These are phyloP conservation scores for Spea hammondii DNA, from an alignment of 2,797 vertebrate genomes.

Conservation along the genomic window DNA sequence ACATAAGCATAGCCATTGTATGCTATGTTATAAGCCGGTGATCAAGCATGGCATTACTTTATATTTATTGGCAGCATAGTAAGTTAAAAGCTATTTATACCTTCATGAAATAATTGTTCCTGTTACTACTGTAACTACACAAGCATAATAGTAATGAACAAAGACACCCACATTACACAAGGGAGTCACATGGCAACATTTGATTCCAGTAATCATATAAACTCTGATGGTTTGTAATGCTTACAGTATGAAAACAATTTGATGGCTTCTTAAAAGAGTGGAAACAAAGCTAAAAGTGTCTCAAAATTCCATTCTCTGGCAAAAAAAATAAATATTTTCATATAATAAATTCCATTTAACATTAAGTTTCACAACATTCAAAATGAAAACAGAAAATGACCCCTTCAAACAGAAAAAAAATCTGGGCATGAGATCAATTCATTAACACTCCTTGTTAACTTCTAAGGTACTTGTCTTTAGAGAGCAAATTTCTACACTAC, in stretches of 20 bases:
- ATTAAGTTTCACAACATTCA: too few species aligned
- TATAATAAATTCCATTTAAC: too few species aligned
- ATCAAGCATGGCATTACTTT: too few species aligned
- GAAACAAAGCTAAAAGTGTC: background rate
- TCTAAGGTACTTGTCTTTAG: constrained; percentile 26
- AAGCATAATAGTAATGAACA: too few species aligned
- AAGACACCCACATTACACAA: background rate
- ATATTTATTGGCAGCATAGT: too few species aligned
- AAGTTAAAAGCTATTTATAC: too few species aligned
- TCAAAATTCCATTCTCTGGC: too few species aligned
- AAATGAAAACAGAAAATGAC: background rate
- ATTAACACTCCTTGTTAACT: constrained; percentile 30
- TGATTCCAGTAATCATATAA: background rate
- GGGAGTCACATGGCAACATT: background rate
- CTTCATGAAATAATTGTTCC: too few species aligned
- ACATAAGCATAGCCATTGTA: too few species aligned
- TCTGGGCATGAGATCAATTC: background rate
- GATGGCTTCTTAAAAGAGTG: background rate
- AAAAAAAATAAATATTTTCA: too few species aligned
- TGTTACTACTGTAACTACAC: too few species aligned
- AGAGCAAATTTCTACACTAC: constrained; percentile 32
- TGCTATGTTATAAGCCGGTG: too few species aligned
- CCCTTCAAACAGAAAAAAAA: background rate
- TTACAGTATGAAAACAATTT: background rate
- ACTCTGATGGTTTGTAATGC: background rate